phyloP scores from a whole-genome alignment of 1,140 invertebrate species.

The Teleopsis dalmanni region DNA sequence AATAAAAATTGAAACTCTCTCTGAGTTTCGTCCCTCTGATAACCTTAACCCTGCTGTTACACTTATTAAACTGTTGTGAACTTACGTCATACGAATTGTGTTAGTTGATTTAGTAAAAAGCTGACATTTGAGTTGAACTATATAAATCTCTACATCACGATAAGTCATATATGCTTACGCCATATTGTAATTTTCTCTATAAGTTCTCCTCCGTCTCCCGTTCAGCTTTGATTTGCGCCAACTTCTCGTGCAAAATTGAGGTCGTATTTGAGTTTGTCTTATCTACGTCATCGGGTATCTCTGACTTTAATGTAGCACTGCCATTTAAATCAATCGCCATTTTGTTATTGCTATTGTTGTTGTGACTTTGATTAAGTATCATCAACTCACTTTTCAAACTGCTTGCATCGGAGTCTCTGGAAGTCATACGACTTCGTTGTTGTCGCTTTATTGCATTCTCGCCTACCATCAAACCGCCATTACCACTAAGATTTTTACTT shows the following conservation, averaged over 20 bases:
- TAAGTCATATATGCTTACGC: not conserved
- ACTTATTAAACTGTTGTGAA: not conserved
- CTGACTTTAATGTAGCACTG: too few species aligned
- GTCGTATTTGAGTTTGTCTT: too few species aligned
- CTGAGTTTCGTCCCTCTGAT: not conserved
- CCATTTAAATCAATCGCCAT: constrained; percentile 30
- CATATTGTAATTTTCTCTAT: constrained; percentile 24
- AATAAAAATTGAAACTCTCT: too few species aligned
- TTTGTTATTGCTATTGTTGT: constrained; percentile 10
- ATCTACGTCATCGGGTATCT: too few species aligned
- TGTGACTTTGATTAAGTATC: constrained; percentile 18
- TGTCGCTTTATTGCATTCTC: constrained; percentile 2
- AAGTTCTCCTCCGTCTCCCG: constrained; percentile 27
- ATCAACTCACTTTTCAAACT: constrained; percentile 34
- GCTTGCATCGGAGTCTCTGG: constrained; percentile 37
- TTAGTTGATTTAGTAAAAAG: too few species aligned
- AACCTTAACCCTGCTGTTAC: not conserved
- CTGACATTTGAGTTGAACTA: not conserved
- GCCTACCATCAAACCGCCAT: constrained; percentile 2
- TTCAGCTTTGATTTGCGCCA: constrained; percentile 41
- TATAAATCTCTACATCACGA: not conserved
- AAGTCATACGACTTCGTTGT: constrained; percentile 30
- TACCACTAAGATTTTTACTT: constrained; percentile 12
- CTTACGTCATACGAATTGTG: not conserved
- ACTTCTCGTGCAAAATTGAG: constrained; percentile 38